Evolutionary conservation across 1,140 invertebrate genomes (phyloP).

Genomic region (Zaprionus taronus): DNA sequence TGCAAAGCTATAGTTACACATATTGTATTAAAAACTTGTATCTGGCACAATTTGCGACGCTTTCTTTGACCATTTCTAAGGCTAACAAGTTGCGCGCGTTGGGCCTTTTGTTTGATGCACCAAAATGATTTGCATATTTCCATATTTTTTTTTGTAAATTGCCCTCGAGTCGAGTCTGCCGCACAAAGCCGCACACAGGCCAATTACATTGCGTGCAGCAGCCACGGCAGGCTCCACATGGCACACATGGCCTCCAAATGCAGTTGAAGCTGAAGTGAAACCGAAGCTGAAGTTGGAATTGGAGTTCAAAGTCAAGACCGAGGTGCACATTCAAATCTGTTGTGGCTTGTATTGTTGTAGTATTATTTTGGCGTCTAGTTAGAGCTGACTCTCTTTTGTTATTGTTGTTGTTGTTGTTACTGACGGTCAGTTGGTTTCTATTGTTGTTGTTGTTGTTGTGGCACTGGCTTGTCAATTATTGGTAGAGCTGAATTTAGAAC

Average conservation of each 20-base stretch:
- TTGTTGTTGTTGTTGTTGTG: conserved; percentile 39
- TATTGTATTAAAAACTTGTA: neutral
- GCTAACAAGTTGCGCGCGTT: conserved; percentile 38
- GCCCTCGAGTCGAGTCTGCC: conserved; percentile 32
- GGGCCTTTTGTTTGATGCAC: conserved; percentile 67
- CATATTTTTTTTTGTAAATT: conserved; percentile 72
- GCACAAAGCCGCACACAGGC: conserved; percentile 41
- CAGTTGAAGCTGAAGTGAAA: neutral
- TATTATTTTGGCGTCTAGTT: conserved; percentile 52
- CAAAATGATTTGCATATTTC: conserved; percentile 78
- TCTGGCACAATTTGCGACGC: neutral
- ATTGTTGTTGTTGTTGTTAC: conserved; percentile 17
- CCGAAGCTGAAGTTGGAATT: conserved; percentile 18
- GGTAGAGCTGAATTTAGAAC: conserved; percentile 71
- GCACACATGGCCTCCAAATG: conserved; percentile 44
- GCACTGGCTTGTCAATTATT: conserved; percentile 73
- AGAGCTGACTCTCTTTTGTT: conserved; percentile 38
- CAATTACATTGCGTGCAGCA: conserved; percentile 75
- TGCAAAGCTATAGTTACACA: neutral
- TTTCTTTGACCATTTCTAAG: conserved; percentile 32
- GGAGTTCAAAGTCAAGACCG: conserved; percentile 74
- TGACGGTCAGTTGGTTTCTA: conserved; percentile 39
- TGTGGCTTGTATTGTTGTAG: conserved; percentile 72
- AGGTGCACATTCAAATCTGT: conserved; percentile 75
- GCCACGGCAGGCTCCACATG: conserved; percentile 17